These are phyloP conservation scores for Sinopyrophorus schimmeli DNA, from an alignment of 2,888 invertebrate species.

Conservation along the genomic window DNA sequence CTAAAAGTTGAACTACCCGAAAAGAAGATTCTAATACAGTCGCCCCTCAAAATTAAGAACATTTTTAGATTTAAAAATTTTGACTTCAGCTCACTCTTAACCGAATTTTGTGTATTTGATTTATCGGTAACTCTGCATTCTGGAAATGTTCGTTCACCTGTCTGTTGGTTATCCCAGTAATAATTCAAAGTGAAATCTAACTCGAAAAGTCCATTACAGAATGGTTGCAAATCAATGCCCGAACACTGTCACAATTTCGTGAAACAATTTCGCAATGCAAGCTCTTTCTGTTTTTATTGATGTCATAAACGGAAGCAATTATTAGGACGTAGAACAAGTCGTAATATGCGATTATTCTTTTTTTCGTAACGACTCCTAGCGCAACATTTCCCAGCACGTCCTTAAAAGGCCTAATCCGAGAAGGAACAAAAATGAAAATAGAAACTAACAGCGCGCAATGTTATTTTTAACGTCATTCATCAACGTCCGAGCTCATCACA, in stretches of 20 bases:
- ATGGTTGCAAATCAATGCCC: constrained; percentile 30
- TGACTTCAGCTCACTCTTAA: no score
- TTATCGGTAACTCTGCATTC: neutral
- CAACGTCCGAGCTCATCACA: constrained; percentile 17
- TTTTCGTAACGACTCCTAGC: no score
- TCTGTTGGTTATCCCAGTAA: constrained; percentile 10
- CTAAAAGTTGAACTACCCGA: neutral
- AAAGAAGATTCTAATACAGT: no score
- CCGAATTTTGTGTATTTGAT: no score
- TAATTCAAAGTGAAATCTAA: constrained; percentile 33
- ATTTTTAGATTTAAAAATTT: no score
- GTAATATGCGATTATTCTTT: no score
- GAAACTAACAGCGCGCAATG: neutral
- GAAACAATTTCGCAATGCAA: no score
- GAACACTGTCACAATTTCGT: constrained; percentile 19
- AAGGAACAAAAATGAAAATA: constrained; percentile 9
- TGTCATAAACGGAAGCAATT: no score
- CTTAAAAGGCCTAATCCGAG: constrained; percentile 7
- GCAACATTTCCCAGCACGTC: constrained; percentile 7
- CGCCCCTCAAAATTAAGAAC: no score
- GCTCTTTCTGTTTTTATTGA: no score
- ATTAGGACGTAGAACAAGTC: no score
- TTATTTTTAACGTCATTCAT: constrained; percentile 17
- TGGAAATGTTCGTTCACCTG: constrained; percentile 17
- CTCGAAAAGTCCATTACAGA: constrained; percentile 33